Evolutionary conservation across 2,888 invertebrate genomes (phyloP).

Genomic region (Entomobrya multifasciata): DNA sequence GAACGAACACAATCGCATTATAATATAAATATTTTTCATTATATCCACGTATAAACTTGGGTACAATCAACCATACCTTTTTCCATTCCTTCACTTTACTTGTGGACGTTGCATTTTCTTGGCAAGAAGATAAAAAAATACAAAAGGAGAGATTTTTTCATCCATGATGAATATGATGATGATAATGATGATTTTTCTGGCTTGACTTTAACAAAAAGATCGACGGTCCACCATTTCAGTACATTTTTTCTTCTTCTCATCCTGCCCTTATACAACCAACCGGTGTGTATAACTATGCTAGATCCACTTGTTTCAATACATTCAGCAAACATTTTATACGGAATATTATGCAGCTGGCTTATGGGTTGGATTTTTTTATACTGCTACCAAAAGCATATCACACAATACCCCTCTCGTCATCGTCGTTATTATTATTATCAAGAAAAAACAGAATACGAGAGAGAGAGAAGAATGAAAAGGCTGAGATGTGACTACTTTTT

Average conservation of each 20-base stretch:
- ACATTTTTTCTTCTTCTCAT: background rate
- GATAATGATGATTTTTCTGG: constrained; percentile 46
- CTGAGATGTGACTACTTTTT: constrained; percentile 67
- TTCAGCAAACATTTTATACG: background rate
- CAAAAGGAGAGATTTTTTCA: constrained; percentile 37
- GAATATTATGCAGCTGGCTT: background rate
- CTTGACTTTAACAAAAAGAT: constrained; percentile 49
- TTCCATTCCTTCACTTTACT: no score
- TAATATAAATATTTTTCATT: no score
- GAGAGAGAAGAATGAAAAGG: constrained; percentile 55
- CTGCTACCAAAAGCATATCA: constrained; percentile 26
- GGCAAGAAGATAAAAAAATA: constrained; percentile 12
- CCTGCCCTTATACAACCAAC: constrained; percentile 21
- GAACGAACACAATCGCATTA: constrained; percentile 3
- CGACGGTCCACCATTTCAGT: constrained; percentile 35
- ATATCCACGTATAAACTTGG: no score
- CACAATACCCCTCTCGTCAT: constrained; percentile 56
- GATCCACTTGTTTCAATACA: constrained; percentile 39
- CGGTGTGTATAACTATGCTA: background rate
- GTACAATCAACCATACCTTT: no score
- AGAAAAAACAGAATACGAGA: constrained; percentile 44
- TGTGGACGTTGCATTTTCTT: constrained; percentile 13
- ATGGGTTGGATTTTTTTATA: background rate
- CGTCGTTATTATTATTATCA: constrained; percentile 47
- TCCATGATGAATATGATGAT: constrained; percentile 36